Evolutionary conservation across 2,797 vertebrate species (phyloP), one percentile per base, ranked within the genome.

Genomic region (Channallabes apus): DNA sequence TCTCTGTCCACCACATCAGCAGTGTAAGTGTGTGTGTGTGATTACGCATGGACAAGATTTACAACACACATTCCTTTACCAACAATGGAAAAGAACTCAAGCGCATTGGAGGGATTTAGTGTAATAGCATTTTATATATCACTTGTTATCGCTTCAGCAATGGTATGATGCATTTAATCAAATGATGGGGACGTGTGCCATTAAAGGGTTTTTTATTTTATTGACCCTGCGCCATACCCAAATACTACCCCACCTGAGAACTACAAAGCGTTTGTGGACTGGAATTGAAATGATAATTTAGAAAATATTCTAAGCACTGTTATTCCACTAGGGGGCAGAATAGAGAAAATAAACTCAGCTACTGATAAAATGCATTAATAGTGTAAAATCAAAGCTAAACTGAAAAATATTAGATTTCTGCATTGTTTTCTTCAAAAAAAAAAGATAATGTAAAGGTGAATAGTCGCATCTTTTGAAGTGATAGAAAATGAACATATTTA

Each of bases 1-100:
- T 77, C 56, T 35, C 73, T 58, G 32, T 58, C 18, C 54, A 59
- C 29, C 75, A 77, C 18, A 35, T 77, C 75, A 59, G 75, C 54
- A 14, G 54, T 35, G 54, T 58, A 18, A 6, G 29, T 59, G 9
- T 58, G 6, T 29, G 54, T 54, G n/a, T 56, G n/a, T 56, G 41
- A 3, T 68, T 76, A 18, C 17, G 4, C 32, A 59, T 18, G 32
- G 59, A 77, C 75, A 59, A 77, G 75, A 58, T 77, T 35, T 59
- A 59, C 75, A 35, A 24, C 56, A 77, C 54, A 15, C 27, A 56
- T 77, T 29, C 29, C 29, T 59, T 77, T 59, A 35, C 54, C 24
- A 22, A 35, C 29, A 59, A 35, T 59, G 75, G 11, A 77, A 12
- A 18, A 59, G 75, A 58, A 35, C 75, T 46, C 3, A 29, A 9